Evolutionary conservation across 2,888 invertebrate species (phyloP).

Genomic region (Cynaeus angustus): DNA sequence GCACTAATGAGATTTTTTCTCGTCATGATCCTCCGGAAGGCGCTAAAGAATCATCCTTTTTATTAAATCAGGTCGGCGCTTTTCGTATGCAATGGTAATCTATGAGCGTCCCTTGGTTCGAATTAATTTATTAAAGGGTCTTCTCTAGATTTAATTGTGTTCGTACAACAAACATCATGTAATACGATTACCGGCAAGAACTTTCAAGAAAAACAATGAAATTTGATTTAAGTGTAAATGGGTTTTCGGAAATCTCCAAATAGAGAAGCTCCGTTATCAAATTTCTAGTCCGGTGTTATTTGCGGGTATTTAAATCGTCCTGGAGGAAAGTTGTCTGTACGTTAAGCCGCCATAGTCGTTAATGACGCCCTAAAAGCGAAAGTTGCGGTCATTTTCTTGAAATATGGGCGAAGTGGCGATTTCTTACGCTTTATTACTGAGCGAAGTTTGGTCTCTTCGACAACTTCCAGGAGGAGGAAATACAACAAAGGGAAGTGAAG

Average conservation of each 20-base stretch:
- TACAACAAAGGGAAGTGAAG: background rate
- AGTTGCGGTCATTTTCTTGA: constrained; percentile 24
- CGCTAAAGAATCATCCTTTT: constrained; percentile 24
- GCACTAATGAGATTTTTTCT: constrained; percentile 36
- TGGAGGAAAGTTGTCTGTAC: background rate
- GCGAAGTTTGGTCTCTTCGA: constrained; percentile 4
- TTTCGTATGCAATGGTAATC: constrained; percentile 18
- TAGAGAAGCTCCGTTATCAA: constrained; percentile 7
- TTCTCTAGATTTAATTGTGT: constrained; percentile 36
- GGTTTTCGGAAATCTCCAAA: constrained; percentile 17
- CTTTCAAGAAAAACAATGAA: constrained; percentile 37
- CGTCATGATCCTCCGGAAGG: constrained; percentile 23
- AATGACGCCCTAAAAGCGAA: constrained; percentile 22
- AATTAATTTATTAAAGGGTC: constrained; percentile 27
- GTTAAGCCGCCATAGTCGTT: background rate
- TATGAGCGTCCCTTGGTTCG: constrained; percentile 11
- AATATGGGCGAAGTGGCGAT: constrained; percentile 14
- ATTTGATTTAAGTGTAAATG: constrained; percentile 43
- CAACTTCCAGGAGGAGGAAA: background rate
- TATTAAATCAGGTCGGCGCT: constrained; percentile 25
- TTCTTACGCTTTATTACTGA: constrained; percentile 9
- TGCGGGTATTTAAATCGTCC: constrained; percentile 17
- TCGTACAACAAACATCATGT: constrained; percentile 43
- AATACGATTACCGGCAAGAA: constrained; percentile 36
- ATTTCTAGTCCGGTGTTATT: constrained; percentile 2